Evolutionary conservation across 2,113 vertebrate genomes (phyloP), one percentile per base, ranked within the genome.

Genomic region (Mirounga angustirostris): DNA sequence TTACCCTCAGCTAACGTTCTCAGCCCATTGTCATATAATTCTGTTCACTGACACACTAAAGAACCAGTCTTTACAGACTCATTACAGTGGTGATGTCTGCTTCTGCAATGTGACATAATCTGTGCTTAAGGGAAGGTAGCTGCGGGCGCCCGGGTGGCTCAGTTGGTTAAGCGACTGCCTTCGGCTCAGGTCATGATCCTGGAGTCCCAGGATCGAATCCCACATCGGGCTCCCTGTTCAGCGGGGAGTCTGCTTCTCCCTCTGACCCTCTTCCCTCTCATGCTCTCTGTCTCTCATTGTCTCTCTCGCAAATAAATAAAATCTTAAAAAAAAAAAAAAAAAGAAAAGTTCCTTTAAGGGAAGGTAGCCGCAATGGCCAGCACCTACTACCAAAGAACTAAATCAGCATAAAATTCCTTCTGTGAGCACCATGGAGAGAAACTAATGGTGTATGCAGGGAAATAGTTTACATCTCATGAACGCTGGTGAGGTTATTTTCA

Each of bases 341-440:
- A 36, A 36, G 36, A 36, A 36, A 40, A 40, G 36, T 40, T 40
- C 36, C 36, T 40, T 83, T 90, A 56, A 67, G 33, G 69, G 19
- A 14, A 78, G 24, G 40, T 5, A 81, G 82, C 26, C 89, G 36
- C 54, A 12, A 54, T 24, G 82, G 73, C 46, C 79, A 78, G 78
- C 15, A 84, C 43, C 63, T 73, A 92, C 52, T 30, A 24, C 13
- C 91, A 85, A 91, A 76, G 33, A 95, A 54, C 73, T 36, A 36
- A 80, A 81, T 95, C 93, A 81, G 82, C 89, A 78, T 67, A 93
- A 92, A 94, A 83, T 83, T 36, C 22, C 21, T 82, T 28, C 69
- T 2, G 1, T 1, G 52, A 92, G 86, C 56, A 80, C 67, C 16
- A 30, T 0, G 26, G 36, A 61, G 61, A 76, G 89, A 84, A 85